These are phyloP conservation scores for Eumeta japonica DNA, from an alignment of 1,140 invertebrate genomes.

Conservation along the genomic window DNA sequence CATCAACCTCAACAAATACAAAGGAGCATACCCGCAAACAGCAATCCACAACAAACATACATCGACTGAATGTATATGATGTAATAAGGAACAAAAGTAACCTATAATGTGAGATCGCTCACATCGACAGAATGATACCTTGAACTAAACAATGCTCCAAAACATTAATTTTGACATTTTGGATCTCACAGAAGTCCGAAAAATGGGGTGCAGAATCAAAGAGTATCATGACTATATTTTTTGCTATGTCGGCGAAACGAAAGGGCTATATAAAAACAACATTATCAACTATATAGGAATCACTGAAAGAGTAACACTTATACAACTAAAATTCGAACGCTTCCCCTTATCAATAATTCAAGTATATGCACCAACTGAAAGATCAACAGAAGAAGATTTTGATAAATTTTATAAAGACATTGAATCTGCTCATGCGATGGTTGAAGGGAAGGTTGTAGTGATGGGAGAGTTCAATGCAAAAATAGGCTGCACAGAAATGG, in stretches of 20 bases:
- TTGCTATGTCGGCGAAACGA: conserved; percentile 11
- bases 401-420: too few relatives aligned
- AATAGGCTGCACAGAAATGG: too few relatives aligned
- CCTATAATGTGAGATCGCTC: conserved; percentile 20
- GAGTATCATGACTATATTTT: conserved; percentile 17
- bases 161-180: conserved; percentile 18
- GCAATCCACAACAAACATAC: too few relatives aligned
- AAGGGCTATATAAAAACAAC: conserved; percentile 13
- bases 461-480: too few relatives aligned
- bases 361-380: conserved; percentile 10
- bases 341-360: conserved; percentile 13
- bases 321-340: conserved; percentile 11
- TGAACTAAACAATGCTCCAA: conserved; percentile 10
- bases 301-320: conserved; percentile 14
- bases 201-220: conserved; percentile 10
- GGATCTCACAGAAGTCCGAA: conserved; percentile 17
- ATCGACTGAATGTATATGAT: too few relatives aligned
- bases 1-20: too few relatives aligned
- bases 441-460: too few relatives aligned
- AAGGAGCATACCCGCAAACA: too few relatives aligned
- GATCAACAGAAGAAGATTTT: conserved; percentile 12
- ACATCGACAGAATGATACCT: conserved; percentile 11
- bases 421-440: too few relatives aligned
- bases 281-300: conserved; percentile 12
- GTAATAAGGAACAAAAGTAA: too few relatives aligned